Evolutionary conservation across 2,797 vertebrate genomes (phyloP), one percentile per base, ranked within the genome.

Genomic region (Chloroceryle amazona): DNA sequence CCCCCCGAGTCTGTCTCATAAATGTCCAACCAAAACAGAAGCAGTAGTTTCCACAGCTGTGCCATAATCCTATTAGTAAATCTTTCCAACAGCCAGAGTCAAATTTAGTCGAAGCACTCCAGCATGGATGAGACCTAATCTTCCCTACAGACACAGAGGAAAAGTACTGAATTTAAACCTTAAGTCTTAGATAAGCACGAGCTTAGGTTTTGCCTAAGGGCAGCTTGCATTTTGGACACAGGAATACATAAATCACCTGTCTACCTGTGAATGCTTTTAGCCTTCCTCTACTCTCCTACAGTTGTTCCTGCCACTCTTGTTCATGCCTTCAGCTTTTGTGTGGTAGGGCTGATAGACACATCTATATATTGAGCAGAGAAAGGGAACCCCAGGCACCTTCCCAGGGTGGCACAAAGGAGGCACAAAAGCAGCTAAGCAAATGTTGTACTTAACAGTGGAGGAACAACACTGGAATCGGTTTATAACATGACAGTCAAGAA

Each of bases 61-160:
- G 51, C 37, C 49, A 41, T 66, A 89, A 88, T 63, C 35, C 55
- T 88, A 63, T 25, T 31, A 86, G 41, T n/a, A 92, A 84, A 11
- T 85, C 67, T 70, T 73, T 89, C 78, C 63, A 87, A 66, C 15
- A 63, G 28, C 10, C 35, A 55, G 52, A 89, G 89, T 72, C 75
- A 92, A 92, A 94, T 90, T 68, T 84, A 93, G 55, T 41, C 6
- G 10, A 89, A 66, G 51, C 0, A 0, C 14, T 62, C 26, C 42
- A 37, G 58, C 42, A 76, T 23, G 71, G 67, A 73, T 89, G 63
- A 95, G 46, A 87, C 35, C 35, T 95, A 80, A 95, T 91, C 74
- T 91, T 80, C 78, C 88, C 63, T 58, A 62, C 21, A 91, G 78
- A 35, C 60, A 81, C 23, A 60, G 51, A 70, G 51, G 19, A 91